Conservation (phyloP, 92 coral and sea anemone genomes). For the Metridium senile region DNA sequence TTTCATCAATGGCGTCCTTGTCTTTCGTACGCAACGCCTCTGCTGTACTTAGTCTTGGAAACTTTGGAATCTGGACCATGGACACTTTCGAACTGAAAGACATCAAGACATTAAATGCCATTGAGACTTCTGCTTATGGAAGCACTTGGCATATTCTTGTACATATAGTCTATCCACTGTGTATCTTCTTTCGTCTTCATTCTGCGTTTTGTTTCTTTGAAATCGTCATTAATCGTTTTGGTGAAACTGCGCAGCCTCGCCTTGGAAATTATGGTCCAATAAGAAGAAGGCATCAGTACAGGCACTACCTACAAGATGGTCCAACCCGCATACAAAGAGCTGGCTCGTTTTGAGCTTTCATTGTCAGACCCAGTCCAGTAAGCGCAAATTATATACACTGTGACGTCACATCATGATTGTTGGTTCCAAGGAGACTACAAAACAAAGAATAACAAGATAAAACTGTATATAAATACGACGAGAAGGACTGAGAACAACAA, state of each 20-base stretch:
- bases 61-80: conserved; percentile 32
- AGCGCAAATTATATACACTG: too few species aligned
- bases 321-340: neutral
- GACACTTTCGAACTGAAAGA: conserved; percentile 27
- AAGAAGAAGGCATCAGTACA: neutral
- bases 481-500: too few species aligned
- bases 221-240: conserved; percentile 31
- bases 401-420: too few species aligned
- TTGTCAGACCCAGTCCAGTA: too few species aligned
- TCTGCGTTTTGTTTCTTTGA: conserved; percentile 38
- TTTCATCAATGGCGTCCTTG: neutral
- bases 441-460: too few species aligned
- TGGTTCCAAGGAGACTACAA: too few species aligned
- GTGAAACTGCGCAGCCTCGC: neutral
- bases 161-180: conserved; percentile 30
- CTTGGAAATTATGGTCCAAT: neutral
- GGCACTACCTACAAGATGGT: neutral
- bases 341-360: neutral
- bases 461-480: too few species aligned
- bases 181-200: conserved; percentile 39
- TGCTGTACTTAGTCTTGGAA: conserved; percentile 27
- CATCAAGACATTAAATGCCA: neutral
- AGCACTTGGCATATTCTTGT: conserved; percentile 12
- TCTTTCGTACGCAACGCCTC: conserved; percentile 13
- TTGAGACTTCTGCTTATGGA: conserved; percentile 11